Evolutionary conservation across 2,113 vertebrate genomes (phyloP), one percentile per base, ranked within the genome.

Genomic region (Podilymbus podiceps): DNA sequence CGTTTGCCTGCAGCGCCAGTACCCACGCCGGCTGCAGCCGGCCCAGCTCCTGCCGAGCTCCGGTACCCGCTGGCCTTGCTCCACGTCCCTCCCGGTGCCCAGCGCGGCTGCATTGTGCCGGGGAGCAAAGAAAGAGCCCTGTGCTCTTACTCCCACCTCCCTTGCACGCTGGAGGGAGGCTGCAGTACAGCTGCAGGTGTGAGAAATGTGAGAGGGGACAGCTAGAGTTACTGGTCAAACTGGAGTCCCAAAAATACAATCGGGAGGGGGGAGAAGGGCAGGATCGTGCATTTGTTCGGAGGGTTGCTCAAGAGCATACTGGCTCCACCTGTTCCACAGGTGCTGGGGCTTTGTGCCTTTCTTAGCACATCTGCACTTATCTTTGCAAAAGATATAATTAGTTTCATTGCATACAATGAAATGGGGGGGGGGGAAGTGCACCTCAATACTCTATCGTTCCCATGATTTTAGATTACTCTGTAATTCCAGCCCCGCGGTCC

Each of bases 321-420:
- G 94, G 97, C 86, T 95, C 90, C 92, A 93, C 97, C 92, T 95
- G 96, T 95, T 95, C 90, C 28, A 40, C 73, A 30, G 95, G 91
- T 92, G 69, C 86, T 56, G 91, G 77, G 73, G 85, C 94, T 92
- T 40, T 30, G 89, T 28, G 93, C 76, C 92, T 72, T 78, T 80
- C 94, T 58, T 30, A 50, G 96, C 90, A 92, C 96, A 97, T 95
- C 94, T 90, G 92, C 96, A 63, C 83, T 84, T 47, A 38, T 95
- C 96, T 89, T 12, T 38, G 92, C 89, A 49, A 9, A 8, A 83
- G 96, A 89, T 93, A 72, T 58, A 93, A 95, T 94, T 89, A 88
- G 94, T 71, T 69, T 66, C 28, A 9, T 44, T 44, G 88, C 88
- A 35, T 6, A 33, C 42, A 49, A 3, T 64, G 81, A 87, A 28